Base-by-base conservation (phyloP, 2,888 invertebrate genomes). In the Fragum whitleyi region DNA sequence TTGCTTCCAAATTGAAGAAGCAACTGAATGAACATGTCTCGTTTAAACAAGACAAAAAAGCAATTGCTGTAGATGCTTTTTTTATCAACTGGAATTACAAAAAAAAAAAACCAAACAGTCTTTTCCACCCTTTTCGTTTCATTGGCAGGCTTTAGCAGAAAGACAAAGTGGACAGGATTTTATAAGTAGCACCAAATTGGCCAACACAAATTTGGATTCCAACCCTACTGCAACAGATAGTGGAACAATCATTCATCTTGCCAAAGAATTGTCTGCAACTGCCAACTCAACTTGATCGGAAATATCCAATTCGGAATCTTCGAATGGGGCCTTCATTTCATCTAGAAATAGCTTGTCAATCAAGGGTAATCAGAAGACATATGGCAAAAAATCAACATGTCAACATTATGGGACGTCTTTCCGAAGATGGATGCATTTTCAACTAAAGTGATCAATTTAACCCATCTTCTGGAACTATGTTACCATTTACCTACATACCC, bases 161-260 rank as follows among this genome's bases (percentile, higher is more conserved):
- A 62, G 62, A 62, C 14, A 32, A 36, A 57, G 36, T 62, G 2
- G 14, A 62, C 62, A 29, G 62, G 26, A 62, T 62, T 62, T 26
- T 62, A 62, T 26, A 19, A 36, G 21, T 62, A 62, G 32, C 62
- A 16, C 62, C 62, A 29, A 28, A 29, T 36, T 62, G 62, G 62
- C 62, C 62, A n/a, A 62, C 62, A 14, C 62, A 62, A 62, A 36
- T 62, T 62, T 62, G 62, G 62, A 29, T 62, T 62, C 36, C 11
- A 32, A 62, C 62, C 2, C 62, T 62, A 23, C 62, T 62, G 6
- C 62, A 62, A 62, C 62, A 62, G 26, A 62, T 62, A 62, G 29
- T 36, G 36, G 36, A 62, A 32, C 62, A 62, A 36, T 62, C 62
- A 1, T 62, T 29, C 32, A 62, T 62, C 32, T 21, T 62, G n/a